Evolutionary conservation across 2,888 invertebrate genomes (phyloP).

Genomic region (Acanthosepion esculentum): DNA sequence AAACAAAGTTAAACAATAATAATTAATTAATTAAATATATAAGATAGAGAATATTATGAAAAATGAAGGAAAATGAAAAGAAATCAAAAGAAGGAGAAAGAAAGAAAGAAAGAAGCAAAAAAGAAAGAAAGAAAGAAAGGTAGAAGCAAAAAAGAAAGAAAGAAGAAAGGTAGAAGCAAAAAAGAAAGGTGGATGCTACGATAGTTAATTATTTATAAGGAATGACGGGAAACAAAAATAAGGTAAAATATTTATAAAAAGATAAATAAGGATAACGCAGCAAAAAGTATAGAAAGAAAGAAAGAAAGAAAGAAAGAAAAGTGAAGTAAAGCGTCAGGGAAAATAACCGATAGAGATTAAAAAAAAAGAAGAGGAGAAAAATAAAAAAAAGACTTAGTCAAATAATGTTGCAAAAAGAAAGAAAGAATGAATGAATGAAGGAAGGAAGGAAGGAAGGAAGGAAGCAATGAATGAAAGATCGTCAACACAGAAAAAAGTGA

Average conservation of each 20-base stretch:
- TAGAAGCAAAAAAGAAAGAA: background rate
- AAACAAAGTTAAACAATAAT: background rate
- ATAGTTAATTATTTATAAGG: background rate
- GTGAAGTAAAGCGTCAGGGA: background rate
- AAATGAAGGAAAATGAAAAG: too few species aligned
- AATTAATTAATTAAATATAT: background rate
- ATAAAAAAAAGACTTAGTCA: background rate
- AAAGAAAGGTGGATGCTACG: background rate
- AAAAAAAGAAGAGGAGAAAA: background rate
- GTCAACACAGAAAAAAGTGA: background rate
- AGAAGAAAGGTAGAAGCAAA: background rate
- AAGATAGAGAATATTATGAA: background rate
- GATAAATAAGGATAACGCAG: background rate
- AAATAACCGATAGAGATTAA: background rate
- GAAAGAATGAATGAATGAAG: background rate
- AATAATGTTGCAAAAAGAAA: background rate
- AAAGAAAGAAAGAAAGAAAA: background rate
- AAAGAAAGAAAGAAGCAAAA: background rate
- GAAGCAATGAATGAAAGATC: background rate
- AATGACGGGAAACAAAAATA: background rate
- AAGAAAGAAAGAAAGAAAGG: background rate
- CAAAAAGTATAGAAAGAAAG: background rate
- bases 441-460: background rate
- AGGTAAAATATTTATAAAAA: too few species aligned
- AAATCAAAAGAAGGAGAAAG: background rate